These are phyloP conservation scores for Phyllostomus hastatus DNA, from an alignment of 2,113 vertebrate species.

Conservation along the genomic window DNA sequence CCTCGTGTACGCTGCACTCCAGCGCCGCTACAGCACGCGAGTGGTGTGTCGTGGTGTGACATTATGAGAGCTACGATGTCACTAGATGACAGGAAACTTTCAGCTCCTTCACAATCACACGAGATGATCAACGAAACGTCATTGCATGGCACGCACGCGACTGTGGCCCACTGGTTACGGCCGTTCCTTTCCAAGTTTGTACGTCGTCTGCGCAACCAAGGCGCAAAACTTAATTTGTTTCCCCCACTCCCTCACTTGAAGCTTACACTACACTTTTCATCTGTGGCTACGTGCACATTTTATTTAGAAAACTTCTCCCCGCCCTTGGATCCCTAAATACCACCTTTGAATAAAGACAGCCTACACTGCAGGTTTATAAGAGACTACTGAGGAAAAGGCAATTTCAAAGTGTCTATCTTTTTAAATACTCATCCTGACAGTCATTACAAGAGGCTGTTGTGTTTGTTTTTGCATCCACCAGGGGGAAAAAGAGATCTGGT, in stretches of 20 bases:
- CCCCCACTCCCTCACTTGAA: background rate
- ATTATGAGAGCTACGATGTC: background rate
- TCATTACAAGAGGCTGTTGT: background rate
- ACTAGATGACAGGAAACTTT: background rate
- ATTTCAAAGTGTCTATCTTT: background rate
- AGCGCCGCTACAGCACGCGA: accelerated
- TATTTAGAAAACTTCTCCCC: background rate
- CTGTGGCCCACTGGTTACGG: background rate
- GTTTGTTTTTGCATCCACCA: background rate
- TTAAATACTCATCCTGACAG: background rate
- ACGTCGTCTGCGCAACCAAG: background rate
- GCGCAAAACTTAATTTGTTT: background rate
- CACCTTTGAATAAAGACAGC: background rate
- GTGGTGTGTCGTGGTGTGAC: background rate
- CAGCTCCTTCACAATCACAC: background rate
- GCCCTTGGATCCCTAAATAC: background rate
- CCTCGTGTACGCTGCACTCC: background rate
- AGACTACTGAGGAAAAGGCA: background rate
- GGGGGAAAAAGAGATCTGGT: background rate
- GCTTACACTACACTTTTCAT: background rate
- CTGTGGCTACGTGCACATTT: background rate
- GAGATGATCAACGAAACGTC: background rate
- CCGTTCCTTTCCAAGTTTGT: background rate
- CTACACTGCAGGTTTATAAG: background rate
- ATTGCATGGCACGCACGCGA: background rate